These are phyloP conservation scores for Drosophila neutralis DNA, from an alignment of 2,888 invertebrate species.

Conservation along the genomic window DNA sequence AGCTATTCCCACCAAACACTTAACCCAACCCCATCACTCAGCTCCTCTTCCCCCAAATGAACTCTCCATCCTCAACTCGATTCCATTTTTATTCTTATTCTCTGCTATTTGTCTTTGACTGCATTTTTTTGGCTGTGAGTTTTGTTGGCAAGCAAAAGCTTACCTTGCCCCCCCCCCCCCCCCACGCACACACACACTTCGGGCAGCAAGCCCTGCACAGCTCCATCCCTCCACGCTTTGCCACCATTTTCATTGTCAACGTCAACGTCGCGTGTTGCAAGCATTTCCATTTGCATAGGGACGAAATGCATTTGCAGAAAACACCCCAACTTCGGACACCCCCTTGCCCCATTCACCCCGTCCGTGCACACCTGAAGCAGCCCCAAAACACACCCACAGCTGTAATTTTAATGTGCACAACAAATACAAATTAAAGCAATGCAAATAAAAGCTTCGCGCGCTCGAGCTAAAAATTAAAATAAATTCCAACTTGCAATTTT, in stretches of 20 bases:
- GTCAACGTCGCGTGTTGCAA: constrained; percentile 10
- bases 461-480: constrained; percentile 59
- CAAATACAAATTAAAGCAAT: constrained; percentile 73
- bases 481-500: constrained; percentile 45
- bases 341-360: neutral
- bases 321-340: neutral
- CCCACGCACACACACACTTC: neutral
- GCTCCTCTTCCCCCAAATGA: neutral
- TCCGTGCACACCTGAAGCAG: neutral
- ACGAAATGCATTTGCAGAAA: constrained; percentile 46
- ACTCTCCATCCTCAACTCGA: neutral
- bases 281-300: constrained; percentile 24
- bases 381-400: neutral
- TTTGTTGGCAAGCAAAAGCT: constrained; percentile 43
- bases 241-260: constrained; percentile 53
- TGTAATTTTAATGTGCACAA: constrained; percentile 66
- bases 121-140: constrained; percentile 35
- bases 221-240: neutral
- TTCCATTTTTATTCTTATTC: constrained; percentile 1
- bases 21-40: neutral
- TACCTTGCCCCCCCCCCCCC: constrained; percentile 22
- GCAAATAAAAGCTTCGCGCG: constrained; percentile 59
- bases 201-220: constrained; percentile 1
- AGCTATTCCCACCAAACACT: neutral
- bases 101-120: constrained; percentile 23